phyloP scores from a whole-genome alignment of 2,888 invertebrate species.

The Coleophora deauratella region DNA sequence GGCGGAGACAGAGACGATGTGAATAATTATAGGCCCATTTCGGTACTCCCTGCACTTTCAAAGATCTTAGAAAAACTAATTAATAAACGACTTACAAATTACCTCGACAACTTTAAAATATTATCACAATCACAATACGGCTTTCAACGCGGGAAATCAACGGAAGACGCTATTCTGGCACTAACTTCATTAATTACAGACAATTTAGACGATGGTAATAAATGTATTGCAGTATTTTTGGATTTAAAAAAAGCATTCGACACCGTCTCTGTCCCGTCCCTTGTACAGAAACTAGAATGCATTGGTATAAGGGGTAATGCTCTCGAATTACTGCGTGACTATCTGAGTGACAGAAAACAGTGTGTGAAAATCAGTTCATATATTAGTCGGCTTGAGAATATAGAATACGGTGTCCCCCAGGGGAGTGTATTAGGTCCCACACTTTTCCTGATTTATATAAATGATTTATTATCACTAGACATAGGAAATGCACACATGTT shows the following conservation, averaged over 20 bases:
- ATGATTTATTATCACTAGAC: background rate
- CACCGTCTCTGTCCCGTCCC: conserved; percentile 1
- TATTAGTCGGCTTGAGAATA: background rate
- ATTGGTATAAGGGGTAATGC: conserved; percentile 1
- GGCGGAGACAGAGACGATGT: background rate
- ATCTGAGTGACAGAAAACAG: background rate
- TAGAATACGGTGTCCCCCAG: conserved; percentile 1
- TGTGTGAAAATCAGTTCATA: background rate
- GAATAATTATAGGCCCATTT: background rate
- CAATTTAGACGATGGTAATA: background rate
- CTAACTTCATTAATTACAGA: background rate
- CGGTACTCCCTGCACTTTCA: background rate
- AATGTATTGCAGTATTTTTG: background rate
- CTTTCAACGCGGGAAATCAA: too few relatives aligned
- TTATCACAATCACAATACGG: too few relatives aligned
- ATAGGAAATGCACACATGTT: background rate
- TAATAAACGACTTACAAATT: background rate
- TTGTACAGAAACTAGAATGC: background rate
- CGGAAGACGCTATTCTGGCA: background rate
- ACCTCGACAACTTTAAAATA: background rate
- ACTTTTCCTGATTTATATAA: conserved; percentile 1
- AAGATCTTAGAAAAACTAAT: background rate
- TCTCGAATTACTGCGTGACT: background rate
- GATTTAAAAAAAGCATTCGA: conserved; percentile 2
- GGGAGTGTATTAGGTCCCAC: conserved; percentile 3